Conservation (phyloP, 2,888 invertebrate species). For the Pterostichus niger region DNA sequence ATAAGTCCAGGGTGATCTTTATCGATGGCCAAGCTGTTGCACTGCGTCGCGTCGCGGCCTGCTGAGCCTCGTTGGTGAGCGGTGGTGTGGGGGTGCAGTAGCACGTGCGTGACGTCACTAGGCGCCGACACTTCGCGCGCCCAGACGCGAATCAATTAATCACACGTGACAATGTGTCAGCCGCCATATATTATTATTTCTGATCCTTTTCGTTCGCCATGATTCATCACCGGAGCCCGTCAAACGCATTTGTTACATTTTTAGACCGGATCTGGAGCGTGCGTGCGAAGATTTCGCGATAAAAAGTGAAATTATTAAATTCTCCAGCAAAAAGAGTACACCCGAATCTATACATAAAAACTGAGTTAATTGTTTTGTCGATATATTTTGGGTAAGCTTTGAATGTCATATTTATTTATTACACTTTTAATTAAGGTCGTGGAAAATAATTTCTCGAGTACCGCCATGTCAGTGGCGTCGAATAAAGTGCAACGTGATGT, state of each 20-base stretch:
- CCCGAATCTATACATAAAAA: background rate
- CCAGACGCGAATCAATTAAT: conserved; percentile 72
- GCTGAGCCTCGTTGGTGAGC: no score
- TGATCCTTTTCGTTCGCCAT: conserved; percentile 71
- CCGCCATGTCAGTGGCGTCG: no score
- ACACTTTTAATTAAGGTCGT: background rate
- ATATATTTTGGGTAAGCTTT: background rate
- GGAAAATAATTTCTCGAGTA: background rate
- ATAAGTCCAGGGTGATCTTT: no score
- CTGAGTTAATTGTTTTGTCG: conserved; percentile 39
- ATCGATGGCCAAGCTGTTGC: no score
- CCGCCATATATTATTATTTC: conserved; percentile 73
- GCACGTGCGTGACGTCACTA: conserved; percentile 55
- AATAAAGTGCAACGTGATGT: no score
- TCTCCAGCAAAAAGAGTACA: background rate
- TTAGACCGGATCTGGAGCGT: conserved; percentile 55
- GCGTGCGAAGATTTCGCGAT: conserved; percentile 60
- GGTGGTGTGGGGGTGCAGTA: background rate
- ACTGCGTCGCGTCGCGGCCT: no score
- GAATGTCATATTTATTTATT: background rate
- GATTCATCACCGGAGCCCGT: conserved; percentile 72
- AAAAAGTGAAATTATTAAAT: conserved; percentile 59
- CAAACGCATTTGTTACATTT: conserved; percentile 71
- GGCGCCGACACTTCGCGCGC: conserved; percentile 52
- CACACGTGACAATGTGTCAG: conserved; percentile 73